These are phyloP conservation scores for Paracentrotus lividus DNA, from an alignment of 53 echinoderm and acorn worm genomes.

Conservation along the genomic window DNA sequence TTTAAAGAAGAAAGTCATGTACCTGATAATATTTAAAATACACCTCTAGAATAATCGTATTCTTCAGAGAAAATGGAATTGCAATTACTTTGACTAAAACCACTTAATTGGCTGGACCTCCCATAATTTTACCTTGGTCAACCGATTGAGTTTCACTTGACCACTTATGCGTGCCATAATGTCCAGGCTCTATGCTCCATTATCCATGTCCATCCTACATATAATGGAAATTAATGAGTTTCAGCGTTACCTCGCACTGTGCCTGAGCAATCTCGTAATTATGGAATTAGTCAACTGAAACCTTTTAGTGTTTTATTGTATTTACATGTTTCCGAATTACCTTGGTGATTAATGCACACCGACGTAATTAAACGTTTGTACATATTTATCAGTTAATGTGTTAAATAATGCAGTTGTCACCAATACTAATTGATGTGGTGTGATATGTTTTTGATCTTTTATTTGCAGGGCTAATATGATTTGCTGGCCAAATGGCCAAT, in stretches of 20 bases:
- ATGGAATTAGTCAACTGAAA: not conserved
- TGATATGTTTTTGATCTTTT: too few relatives aligned
- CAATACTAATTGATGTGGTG: too few relatives aligned
- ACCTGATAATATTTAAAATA: too few relatives aligned
- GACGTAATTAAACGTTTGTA: too few relatives aligned
- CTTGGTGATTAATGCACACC: too few relatives aligned
- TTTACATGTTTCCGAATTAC: not conserved
- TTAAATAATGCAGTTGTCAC: too few relatives aligned
- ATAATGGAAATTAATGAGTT: not conserved
- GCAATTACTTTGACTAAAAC: not conserved
- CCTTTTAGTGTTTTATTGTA: not conserved
- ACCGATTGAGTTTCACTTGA: not conserved
- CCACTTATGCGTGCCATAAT: not conserved
- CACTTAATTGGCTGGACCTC: not conserved
- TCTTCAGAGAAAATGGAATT: too few relatives aligned
- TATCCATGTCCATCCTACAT: not conserved
- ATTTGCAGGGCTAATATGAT: too few relatives aligned
- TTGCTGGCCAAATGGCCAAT: too few relatives aligned
- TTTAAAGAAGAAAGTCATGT: too few relatives aligned
- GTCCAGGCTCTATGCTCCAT: conserved; percentile 7
- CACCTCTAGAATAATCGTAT: too few relatives aligned
- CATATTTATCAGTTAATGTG: too few relatives aligned
- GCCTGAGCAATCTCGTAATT: not conserved
- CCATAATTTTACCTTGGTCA: not conserved
- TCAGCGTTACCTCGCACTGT: not conserved